Evolutionary conservation across 1,140 invertebrate species (phyloP).

Genomic region (Pogonognathellus flavescens): DNA sequence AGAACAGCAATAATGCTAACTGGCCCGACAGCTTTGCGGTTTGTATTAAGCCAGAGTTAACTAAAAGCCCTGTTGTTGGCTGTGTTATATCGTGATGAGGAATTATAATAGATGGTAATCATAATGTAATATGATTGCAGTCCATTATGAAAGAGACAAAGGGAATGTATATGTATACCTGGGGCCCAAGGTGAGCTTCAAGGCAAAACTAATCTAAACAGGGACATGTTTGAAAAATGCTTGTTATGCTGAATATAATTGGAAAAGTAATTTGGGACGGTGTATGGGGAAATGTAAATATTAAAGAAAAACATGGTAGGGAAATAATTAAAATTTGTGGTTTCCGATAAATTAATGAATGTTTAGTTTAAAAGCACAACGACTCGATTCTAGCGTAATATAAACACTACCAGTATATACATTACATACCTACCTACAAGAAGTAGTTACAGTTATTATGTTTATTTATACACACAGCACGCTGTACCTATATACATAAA

Average conservation of each 20-base stretch:
- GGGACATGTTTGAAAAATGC: slow-evolving; percentile 36
- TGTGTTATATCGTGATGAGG: slow-evolving; percentile 41
- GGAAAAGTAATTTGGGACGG: slow-evolving; percentile 38
- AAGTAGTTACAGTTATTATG: too few species aligned
- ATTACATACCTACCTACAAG: too few species aligned
- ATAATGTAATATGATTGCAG: slow-evolving; percentile 38
- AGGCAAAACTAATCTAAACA: slow-evolving; percentile 47
- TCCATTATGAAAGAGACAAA: slow-evolving; percentile 40
- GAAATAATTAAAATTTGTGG: slow-evolving; percentile 66
- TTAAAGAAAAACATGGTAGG: slow-evolving; percentile 59
- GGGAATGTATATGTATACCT: slow-evolving; percentile 35
- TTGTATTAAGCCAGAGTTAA: slow-evolving; percentile 45
- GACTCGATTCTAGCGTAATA: neutral
- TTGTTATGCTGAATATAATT: slow-evolving; percentile 47
- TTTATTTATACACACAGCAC: neutral
- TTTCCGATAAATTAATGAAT: slow-evolving; percentile 64
- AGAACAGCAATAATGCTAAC: neutral
- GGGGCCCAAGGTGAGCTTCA: slow-evolving; percentile 42
- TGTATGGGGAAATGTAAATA: slow-evolving; percentile 56
- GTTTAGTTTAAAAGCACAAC: slow-evolving; percentile 54
- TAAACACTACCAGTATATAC: too few species aligned
- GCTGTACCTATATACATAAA: neutral
- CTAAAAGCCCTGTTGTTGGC: slow-evolving; percentile 27
- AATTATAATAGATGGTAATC: slow-evolving; percentile 46
- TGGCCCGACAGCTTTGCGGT: slow-evolving; percentile 25